Percentiles rank a stretch among this genome's conserved stretches.
These are phyloP conservation scores for Paralichthys olivaceus DNA, from an alignment of 2,113 vertebrate genomes.

Conservation along the genomic window DNA sequence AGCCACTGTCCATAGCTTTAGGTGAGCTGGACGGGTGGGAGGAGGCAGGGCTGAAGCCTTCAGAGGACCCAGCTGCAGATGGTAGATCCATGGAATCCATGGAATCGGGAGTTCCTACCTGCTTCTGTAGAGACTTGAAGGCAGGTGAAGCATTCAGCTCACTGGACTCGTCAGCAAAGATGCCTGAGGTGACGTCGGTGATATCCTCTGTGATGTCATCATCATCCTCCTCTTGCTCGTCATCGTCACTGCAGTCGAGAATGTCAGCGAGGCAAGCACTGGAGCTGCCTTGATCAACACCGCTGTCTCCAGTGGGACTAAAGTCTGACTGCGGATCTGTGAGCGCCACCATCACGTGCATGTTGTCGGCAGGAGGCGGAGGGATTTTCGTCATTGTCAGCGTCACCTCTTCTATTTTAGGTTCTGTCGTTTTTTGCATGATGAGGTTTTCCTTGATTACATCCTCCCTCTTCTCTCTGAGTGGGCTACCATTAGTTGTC, in stretches of 20 bases:
- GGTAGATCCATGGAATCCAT: conserved; percentile 90
- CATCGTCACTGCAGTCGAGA: conserved; percentile 84
- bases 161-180: conserved; percentile 84
- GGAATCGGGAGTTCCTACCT: conserved; percentile 88
- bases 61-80: conserved; percentile 83
- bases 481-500: not conserved
- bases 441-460: conserved; percentile 52
- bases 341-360: conserved; percentile 52
- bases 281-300: conserved; percentile 80
- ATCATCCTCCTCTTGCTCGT: conserved; percentile 63
- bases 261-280: conserved; percentile 79
- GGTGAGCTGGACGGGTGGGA: conserved; percentile 83
- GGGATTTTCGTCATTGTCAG: conserved; percentile 39
- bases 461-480: conserved; percentile 53
- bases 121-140: conserved; percentile 88
- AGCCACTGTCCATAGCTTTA: conserved; percentile 93
- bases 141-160: conserved; percentile 72
- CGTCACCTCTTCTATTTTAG: conserved; percentile 54
- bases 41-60: conserved; percentile 81
- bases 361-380: conserved; percentile 57
- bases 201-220: conserved; percentile 79
- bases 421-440: conserved; percentile 39
- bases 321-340: conserved; percentile 75
- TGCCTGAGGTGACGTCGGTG: conserved; percentile 85
- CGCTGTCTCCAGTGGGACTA: conserved; percentile 49